phyloP scores from a whole-genome alignment of 2,113 vertebrate genomes.

The Morone saxatilis region DNA sequence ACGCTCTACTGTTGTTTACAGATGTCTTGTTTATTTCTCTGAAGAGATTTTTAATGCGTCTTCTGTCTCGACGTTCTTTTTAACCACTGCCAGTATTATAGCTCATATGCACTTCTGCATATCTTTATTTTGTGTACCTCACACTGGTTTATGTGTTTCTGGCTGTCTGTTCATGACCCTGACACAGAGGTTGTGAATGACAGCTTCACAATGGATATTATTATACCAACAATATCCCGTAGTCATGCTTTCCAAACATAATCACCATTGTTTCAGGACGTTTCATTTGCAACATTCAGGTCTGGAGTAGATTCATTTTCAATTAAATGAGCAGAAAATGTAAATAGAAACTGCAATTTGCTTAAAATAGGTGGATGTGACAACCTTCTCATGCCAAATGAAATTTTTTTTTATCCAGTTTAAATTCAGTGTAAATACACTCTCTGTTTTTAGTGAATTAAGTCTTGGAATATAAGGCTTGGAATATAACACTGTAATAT shows the following conservation, averaged over 20 bases:
- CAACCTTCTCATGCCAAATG: slow-evolving; percentile 60
- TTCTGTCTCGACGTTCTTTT: slow-evolving; percentile 17
- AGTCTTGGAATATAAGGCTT: slow-evolving; percentile 8
- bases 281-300: slow-evolving; percentile 35
- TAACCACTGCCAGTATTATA: slow-evolving; percentile 22
- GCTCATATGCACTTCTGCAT: neutral
- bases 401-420: slow-evolving; percentile 21
- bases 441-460: slow-evolving; percentile 15
- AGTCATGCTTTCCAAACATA: slow-evolving; percentile 28
- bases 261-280: slow-evolving; percentile 48
- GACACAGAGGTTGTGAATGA: slow-evolving; percentile 27
- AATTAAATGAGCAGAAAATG: slow-evolving; percentile 46
- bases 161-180: slow-evolving; percentile 20
- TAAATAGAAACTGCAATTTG: slow-evolving; percentile 15
- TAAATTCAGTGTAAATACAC: slow-evolving; percentile 29
- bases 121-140: slow-evolving; percentile 23
- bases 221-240: slow-evolving; percentile 4
- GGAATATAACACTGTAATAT: slow-evolving; percentile 1
- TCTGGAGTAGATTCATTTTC: slow-evolving; percentile 23
- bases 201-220: slow-evolving; percentile 34
- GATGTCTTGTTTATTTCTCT: slow-evolving; percentile 50
- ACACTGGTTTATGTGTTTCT: slow-evolving; percentile 1
- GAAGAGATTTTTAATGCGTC: slow-evolving; percentile 39
- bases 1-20: slow-evolving; percentile 60
- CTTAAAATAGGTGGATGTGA: slow-evolving; percentile 35